Base-by-base conservation (phyloP, 2,888 invertebrate genomes). In the Epinotia bilunana region DNA sequence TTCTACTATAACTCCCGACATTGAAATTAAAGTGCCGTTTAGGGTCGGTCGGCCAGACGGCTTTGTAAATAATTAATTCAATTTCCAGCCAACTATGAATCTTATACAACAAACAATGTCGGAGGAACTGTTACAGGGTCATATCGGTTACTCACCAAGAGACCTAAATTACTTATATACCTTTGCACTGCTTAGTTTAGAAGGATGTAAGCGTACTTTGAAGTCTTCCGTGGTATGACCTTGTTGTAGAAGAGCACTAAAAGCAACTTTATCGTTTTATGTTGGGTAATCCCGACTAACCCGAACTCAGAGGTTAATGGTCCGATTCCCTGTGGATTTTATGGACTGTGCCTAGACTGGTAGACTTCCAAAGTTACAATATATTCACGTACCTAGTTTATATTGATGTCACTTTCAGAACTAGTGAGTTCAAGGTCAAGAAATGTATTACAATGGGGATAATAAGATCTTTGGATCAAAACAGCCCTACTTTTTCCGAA, bases 211-310 rank as follows among this genome's bases (percentile, higher is more conserved):
- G 39, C 16, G 20, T 13, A 33, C 18, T 11, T 28, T 16, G 28
- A 33, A 5, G 53, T 55, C 20, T 28, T 49, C 20, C 23, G 23
- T 11, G 18, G 18, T n/a, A 61, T 7, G 61, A 7, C 53, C 9
- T 53, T 65, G 11, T 33, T 28, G 58, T 60, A 69, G 23, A n/a
- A 60, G 69, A 57, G 68, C 23, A 20, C 20, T 69, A 69, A 65
- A 39, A 16, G 28, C 3, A 71, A 61, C 67, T 72, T 75, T 72
- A 72, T 75, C 67, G 75, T 62, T 72, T 72, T 62, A 72, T 49
- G 72, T 72, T 53, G 72, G 58, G 75, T 75, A 72, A 75, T 72
- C 46, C 75, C 11, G 55, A 67, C 65, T 75, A 72, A 55, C 67
- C 60, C 64, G 28, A 71, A 53, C 64, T 74, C 58, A 6, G 39